Conservation (phyloP, 1,140 invertebrate species). For the Saccostrea glomerata region DNA sequence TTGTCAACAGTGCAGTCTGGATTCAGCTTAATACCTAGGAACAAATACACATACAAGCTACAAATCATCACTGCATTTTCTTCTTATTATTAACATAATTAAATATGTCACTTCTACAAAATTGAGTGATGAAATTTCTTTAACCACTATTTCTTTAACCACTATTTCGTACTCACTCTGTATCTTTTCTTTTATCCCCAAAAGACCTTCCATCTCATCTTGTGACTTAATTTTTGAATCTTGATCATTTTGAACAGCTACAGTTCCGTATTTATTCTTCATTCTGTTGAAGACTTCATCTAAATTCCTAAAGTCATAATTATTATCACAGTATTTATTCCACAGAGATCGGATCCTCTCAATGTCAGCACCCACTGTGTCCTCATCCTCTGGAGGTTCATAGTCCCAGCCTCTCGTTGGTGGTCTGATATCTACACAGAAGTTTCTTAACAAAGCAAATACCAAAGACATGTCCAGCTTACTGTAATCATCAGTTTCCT, state of each 20-base stretch:
- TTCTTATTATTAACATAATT: no score
- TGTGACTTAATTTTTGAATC: background rate
- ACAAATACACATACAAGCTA: background rate
- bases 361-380: no score
- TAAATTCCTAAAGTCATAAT: background rate
- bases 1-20: background rate
- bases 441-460: no score
- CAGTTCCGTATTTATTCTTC: background rate
- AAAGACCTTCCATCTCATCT: background rate
- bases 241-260: background rate
- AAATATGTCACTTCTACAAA: no score
- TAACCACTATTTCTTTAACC: no score
- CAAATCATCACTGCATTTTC: no score
- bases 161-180: slow-evolving; percentile 1
- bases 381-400: no score
- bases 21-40: background rate
- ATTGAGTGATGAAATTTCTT: no score
- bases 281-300: background rate
- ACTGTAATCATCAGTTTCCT: background rate
- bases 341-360: no score
- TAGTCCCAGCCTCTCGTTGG: no score
- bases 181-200: background rate
- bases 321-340: no score
- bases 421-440: no score
- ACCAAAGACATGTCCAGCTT: background rate